Evolutionary conservation across 2,113 vertebrate species (phyloP).

Genomic region (Peromyscus californicus): DNA sequence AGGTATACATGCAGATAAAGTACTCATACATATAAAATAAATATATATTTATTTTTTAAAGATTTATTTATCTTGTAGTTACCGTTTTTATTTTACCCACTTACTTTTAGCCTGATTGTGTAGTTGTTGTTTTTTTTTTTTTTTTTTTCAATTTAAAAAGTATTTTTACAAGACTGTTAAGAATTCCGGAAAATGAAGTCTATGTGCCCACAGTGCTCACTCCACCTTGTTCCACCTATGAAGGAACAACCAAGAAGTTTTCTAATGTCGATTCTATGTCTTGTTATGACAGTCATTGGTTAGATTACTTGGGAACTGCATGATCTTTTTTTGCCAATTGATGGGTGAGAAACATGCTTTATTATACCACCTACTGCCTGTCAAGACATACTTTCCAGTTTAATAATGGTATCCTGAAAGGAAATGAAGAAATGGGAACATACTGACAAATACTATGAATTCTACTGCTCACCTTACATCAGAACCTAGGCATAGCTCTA

Average conservation of each 20-base stretch:
- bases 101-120: slow-evolving; percentile 13
- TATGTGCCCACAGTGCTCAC: neutral
- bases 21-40: neutral
- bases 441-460: neutral
- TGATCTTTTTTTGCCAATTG: slow-evolving; percentile 20
- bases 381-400: neutral
- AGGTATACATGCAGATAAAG: neutral
- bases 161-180: slow-evolving; percentile 9
- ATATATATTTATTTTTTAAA: neutral
- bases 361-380: neutral
- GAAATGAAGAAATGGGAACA: slow-evolving; percentile 24
- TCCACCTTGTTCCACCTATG: neutral
- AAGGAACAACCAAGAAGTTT: neutral
- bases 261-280: neutral
- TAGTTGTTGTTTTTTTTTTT: neutral
- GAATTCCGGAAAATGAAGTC: neutral
- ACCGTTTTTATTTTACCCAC: neutral
- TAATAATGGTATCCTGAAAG: slow-evolving; percentile 4
- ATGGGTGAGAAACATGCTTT: neutral
- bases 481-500: slow-evolving; percentile 34
- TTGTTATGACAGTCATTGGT: neutral
- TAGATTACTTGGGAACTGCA: neutral
- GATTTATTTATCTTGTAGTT: neutral
- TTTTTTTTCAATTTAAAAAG: neutral
- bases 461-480: neutral